Base-by-base conservation (phyloP, 2,797 vertebrate species). In the Podarcis lilfordi region DNA sequence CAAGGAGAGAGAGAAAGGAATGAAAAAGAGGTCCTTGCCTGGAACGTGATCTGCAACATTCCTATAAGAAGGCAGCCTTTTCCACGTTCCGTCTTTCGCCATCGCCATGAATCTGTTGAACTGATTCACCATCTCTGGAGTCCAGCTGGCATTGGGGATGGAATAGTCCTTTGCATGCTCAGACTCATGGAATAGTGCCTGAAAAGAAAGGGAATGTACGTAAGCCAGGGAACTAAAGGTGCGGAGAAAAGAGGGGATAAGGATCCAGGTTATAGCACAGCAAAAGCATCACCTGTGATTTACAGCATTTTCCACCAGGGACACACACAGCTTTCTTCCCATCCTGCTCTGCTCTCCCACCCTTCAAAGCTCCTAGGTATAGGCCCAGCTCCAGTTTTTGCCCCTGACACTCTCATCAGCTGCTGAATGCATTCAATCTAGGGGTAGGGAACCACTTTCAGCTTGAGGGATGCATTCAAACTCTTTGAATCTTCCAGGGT, bases 141-240 rank as follows among this genome's bases (percentile, higher is more conserved):
- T 95, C 98, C 98, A 98, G 2, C 98, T 97, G 10, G 97, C 80
- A 84, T 98, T 98, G 0, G 98, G 98, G 84, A 97, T 92, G 81
- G 97, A 96, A 89, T 88, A 95, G 93, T 98, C 98, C 37, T 88
- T 86, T 81, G 35, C 1, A 94, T 86, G 55, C 21, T 21, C 72
- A 37, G 72, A 5, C 21, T 66, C 25, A 15, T 2, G 2, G 0
- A 25, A 1, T n/a, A 2, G 8, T 55, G 19, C 1, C 87, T 88
- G 66, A 10, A 82, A 43, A 29, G 8, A 40, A 50, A 37, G 23
- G 13, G 21, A 37, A 35, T 21, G 55, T 13, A 27, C 23, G 13
- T 21, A 45, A 27, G 32, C 4, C 2, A 15, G 40, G 59, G 25
- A 59, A 64, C 3, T 35, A 2, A 32, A 66, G 75, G 25, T 29